Base-by-base conservation (phyloP, 2,888 invertebrate species). In the Hemicrepidius hirtus region DNA sequence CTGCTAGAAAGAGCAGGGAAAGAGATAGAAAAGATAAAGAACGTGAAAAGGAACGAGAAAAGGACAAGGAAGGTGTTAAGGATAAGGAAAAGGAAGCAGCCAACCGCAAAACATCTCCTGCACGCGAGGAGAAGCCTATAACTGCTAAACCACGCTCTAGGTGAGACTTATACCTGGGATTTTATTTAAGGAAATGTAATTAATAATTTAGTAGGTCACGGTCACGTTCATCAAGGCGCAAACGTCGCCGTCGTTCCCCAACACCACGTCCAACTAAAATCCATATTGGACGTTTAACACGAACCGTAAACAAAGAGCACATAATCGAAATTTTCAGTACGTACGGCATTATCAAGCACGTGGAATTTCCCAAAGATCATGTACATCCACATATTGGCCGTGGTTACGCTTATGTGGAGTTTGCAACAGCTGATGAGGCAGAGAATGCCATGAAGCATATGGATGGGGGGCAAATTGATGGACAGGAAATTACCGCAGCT, bases 361-460 rank as follows among this genome's bases (percentile, higher is more conserved):
- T 98, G 0, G 98, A 99, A 83, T 95, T 97, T 84, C 96, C 96
- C 0, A 89, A 91, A 75, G 98, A 99, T 82, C 92, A 97, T 76
- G 88, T 93, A 67, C 98, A 99, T 86, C 92, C 94, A 0, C 94
- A 95, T 83, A 91, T 96, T 79, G 95, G 96, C n/a, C 91, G 96
- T 28, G 97, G 98, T 0, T 96, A 95, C 86, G 97, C 97, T 10
- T 99, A 98, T 85, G 95, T 99, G 1, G 99, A 99, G 83, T 99
- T 95, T 87, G 93, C 92, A 77, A 96, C 93, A 66, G 90, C 97
- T 0, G 98, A 98, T 79, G 98, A 98, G 86, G 98, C 99, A 18
- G 98, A 98, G 85, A 97, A 97, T 86, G 99, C 99, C 0, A 96
- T 99, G 93, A 98, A 98, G 86, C 97, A 98, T 84, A 99, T 99